A percentile compares a stretch with the other conserved stretches of the same genome.
phyloP scores from a whole-genome alignment of 2,797 vertebrate species.

The Melanogrammus aeglefinus region DNA sequence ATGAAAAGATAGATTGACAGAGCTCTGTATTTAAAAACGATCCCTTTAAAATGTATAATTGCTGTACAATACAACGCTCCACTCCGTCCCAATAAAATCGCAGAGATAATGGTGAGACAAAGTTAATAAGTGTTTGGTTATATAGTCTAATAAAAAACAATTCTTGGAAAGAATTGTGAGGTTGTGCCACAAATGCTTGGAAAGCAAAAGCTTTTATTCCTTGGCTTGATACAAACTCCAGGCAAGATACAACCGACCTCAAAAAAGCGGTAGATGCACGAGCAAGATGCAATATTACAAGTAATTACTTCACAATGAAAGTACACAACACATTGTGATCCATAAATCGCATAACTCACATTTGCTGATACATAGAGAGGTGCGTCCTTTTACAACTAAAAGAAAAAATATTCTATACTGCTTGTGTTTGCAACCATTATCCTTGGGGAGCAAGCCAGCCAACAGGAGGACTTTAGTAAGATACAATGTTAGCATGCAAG shows the following conservation, averaged over 20 bases:
- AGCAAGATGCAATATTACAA: background rate
- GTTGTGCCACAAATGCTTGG: slow-evolving; percentile 2
- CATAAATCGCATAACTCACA: background rate
- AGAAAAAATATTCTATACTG: background rate
- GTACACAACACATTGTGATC: background rate
- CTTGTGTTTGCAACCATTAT: background rate
- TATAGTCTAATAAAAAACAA: background rate
- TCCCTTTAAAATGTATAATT: background rate
- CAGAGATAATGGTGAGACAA: background rate
- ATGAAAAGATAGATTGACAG: background rate
- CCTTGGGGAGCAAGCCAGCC: slow-evolving; percentile 35
- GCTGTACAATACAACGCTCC: background rate
- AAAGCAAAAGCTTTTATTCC: background rate
- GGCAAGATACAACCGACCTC: background rate
- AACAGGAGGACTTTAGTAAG: slow-evolving; percentile 41
- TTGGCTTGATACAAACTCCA: background rate
- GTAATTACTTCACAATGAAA: background rate
- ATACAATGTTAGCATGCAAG: slow-evolving; percentile 63
- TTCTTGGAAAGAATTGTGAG: background rate
- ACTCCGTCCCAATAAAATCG: background rate
- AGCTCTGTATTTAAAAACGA: background rate
- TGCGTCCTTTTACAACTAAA: background rate
- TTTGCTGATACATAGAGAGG: background rate
- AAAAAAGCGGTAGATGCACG: background rate
- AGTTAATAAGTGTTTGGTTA: background rate